A percentile compares a stretch with the other conserved stretches of the same genome.
Conservation (phyloP, 2,797 vertebrate species). For the Sebastes glaucus region DNA sequence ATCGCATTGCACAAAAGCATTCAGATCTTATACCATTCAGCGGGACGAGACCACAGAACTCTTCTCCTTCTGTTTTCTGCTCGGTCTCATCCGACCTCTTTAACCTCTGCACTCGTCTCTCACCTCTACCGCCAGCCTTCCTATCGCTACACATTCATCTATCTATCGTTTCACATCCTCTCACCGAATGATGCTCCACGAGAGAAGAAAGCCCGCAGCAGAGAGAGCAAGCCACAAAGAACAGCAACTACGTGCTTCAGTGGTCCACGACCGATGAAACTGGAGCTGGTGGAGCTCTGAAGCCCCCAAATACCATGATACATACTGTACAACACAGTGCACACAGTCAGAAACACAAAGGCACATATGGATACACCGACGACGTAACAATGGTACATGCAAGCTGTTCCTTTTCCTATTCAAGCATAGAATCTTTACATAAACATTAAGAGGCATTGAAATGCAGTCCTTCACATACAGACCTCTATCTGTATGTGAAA, state of each 20-base stretch:
- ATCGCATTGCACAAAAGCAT: slow-evolving; percentile 55
- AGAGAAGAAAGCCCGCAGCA: slow-evolving; percentile 53
- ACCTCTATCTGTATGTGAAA: not conserved
- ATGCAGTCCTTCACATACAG: not conserved
- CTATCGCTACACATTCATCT: slow-evolving; percentile 19
- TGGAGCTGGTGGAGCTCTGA: slow-evolving; percentile 58
- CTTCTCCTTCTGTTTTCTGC: slow-evolving; percentile 23
- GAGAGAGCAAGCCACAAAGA: slow-evolving; percentile 72
- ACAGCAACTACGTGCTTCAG: slow-evolving; percentile 82
- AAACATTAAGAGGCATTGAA: not conserved
- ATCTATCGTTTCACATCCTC: slow-evolving; percentile 16
- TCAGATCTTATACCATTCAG: slow-evolving; percentile 39
- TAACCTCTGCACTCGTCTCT: slow-evolving; percentile 48
- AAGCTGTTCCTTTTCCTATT: not conserved
- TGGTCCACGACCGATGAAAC: slow-evolving; percentile 79
- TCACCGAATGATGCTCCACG: slow-evolving; percentile 22
- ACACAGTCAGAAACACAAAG: slow-evolving; percentile 14
- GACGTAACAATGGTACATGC: not conserved
- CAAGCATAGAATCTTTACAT: not conserved
- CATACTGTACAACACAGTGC: slow-evolving; percentile 42
- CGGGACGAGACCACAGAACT: slow-evolving; percentile 33
- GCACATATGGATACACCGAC: not conserved
- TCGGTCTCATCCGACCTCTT: slow-evolving; percentile 45
- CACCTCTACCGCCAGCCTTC: slow-evolving; percentile 40
- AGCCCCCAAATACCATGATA: slow-evolving; percentile 57